A percentile compares a stretch with the other conserved stretches of the same genome.
These are phyloP conservation scores for Bedellia somnulentella DNA, from an alignment of 2,888 invertebrate species.

Conservation along the genomic window DNA sequence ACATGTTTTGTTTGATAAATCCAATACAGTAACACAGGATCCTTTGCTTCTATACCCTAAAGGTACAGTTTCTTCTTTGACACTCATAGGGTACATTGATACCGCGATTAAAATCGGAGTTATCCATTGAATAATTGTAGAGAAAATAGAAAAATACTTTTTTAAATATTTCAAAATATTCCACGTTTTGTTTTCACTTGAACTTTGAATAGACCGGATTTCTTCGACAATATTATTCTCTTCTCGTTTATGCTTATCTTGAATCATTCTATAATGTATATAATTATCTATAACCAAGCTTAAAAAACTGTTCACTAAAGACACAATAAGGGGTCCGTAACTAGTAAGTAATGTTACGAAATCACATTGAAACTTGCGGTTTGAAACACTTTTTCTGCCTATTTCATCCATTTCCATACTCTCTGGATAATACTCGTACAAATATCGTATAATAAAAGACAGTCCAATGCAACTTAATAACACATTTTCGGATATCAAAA, in stretches of 20 bases:
- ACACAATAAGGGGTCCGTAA: constrained; percentile 38
- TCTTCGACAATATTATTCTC: constrained; percentile 28
- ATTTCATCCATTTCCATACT: constrained; percentile 22
- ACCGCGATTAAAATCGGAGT: constrained; percentile 30
- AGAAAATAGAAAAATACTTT: constrained; percentile 28
- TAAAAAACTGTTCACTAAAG: constrained; percentile 43
- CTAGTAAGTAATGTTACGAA: constrained; percentile 26
- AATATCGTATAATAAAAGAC: constrained; percentile 27
- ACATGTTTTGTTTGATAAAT: constrained; percentile 25
- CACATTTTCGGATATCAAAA: constrained; percentile 43
- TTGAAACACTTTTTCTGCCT: constrained; percentile 23
- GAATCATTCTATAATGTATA: constrained; percentile 37
- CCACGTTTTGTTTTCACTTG: too few species aligned
- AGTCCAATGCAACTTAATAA: constrained; percentile 38
- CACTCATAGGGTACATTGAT: constrained; percentile 36
- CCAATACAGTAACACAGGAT: constrained; percentile 34
- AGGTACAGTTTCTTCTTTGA: constrained; percentile 26
- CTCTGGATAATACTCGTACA: constrained; percentile 20
- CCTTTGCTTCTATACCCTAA: constrained; percentile 15
- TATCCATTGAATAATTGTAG: constrained; percentile 36
- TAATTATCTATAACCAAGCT: constrained; percentile 43
- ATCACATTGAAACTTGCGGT: constrained; percentile 21
- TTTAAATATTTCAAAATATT: constrained; percentile 18
- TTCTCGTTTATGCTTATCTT: constrained; percentile 22
- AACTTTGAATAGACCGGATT: constrained; percentile 15